Percentiles rank a stretch among this genome's conserved stretches.
phyloP scores from a whole-genome alignment of 2,888 invertebrate genomes.

The Ectemnius continuus region DNA sequence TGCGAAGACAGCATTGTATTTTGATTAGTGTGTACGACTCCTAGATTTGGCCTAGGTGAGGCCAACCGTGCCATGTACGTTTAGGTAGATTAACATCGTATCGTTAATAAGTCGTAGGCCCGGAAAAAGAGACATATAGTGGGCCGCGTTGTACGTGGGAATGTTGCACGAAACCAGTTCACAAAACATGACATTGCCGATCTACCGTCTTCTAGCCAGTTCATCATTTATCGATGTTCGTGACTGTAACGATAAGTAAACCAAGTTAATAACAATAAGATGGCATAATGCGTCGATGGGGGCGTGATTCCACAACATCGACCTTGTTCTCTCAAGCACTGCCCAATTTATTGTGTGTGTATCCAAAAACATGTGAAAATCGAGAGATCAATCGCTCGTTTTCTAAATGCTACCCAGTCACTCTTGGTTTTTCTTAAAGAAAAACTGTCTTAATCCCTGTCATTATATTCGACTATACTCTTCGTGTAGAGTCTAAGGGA shows the following conservation, averaged over 20 bases:
- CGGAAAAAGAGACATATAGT: constrained; percentile 11
- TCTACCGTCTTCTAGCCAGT: constrained; percentile 1
- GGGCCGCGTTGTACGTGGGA: not conserved
- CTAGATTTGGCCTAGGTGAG: constrained; percentile 40
- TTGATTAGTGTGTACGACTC: constrained; percentile 33
- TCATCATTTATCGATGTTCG: constrained; percentile 15
- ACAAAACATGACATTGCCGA: not conserved
- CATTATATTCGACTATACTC: constrained; percentile 10
- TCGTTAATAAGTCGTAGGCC: constrained; percentile 24
- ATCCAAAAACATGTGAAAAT: constrained; percentile 25
- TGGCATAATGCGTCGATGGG: constrained; percentile 15
- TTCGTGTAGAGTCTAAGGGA: constrained; percentile 13
- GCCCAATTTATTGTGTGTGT: constrained; percentile 26
- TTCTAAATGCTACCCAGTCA: not conserved
- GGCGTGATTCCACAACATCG: constrained; percentile 12
- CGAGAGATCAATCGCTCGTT: constrained; percentile 15
- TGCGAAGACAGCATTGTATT: constrained; percentile 27
- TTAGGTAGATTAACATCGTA: constrained; percentile 45
- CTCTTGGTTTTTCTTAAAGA: not conserved
- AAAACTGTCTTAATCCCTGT: not conserved
- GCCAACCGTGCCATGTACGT: constrained; percentile 51
- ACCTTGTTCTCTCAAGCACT: constrained; percentile 43
- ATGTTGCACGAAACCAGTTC: not conserved
- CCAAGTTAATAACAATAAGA: constrained; percentile 16
- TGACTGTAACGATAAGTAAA: constrained; percentile 15